Percentiles rank a stretch among this genome's conserved stretches.
Conservation (phyloP, 2,113 vertebrate species). For the Daphoenositta chrysoptera region DNA sequence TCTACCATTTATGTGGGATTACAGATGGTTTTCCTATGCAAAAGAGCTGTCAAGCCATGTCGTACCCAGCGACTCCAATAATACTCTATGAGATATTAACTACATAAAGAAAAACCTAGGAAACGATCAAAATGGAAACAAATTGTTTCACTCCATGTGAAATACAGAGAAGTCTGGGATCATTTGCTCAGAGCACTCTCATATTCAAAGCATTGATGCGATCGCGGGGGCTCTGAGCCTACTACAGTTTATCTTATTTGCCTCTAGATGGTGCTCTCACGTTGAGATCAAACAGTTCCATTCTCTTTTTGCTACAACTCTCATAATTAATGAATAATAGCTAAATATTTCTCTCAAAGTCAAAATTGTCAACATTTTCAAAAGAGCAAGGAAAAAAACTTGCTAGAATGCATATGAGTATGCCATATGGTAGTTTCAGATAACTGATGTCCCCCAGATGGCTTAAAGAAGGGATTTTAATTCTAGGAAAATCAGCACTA, state of each 20-base stretch:
- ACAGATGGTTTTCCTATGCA: background rate
- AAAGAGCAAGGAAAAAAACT: background rate
- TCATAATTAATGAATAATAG: background rate
- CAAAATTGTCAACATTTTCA: background rate
- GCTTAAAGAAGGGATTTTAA: background rate
- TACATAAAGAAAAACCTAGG: background rate
- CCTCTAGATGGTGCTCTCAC: conserved; percentile 45
- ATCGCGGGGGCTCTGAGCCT: background rate
- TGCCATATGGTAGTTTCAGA: background rate
- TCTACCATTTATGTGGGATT: background rate
- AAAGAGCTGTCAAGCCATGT: background rate
- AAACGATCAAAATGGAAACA: background rate
- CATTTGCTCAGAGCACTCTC: background rate
- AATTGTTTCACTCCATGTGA: background rate
- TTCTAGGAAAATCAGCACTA: background rate
- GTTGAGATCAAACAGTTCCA: background rate
- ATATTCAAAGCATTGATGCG: background rate
- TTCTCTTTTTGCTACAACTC: background rate
- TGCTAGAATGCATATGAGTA: background rate
- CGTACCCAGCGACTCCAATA: background rate
- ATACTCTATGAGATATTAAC: background rate
- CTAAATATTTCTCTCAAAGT: background rate
- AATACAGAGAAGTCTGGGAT: background rate
- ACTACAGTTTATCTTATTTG: background rate
- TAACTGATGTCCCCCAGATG: background rate